phyloP scores from a whole-genome alignment of 1,140 invertebrate genomes.

The Pomacea maculata region DNA sequence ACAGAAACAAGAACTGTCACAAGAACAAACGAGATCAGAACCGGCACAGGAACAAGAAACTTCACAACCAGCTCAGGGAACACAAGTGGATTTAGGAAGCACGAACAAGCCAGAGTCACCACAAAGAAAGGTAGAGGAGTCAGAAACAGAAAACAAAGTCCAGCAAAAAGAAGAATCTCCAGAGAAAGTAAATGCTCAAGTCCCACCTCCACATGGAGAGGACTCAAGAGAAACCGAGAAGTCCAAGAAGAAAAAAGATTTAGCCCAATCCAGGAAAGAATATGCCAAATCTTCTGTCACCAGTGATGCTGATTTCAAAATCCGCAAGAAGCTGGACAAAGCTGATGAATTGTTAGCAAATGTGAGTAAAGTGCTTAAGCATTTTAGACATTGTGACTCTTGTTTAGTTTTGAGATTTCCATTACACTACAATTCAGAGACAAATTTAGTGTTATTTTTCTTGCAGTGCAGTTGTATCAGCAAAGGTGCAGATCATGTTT shows the following conservation, averaged over 20 bases:
- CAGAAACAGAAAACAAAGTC: constrained; percentile 8
- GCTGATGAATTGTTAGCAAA: constrained; percentile 41
- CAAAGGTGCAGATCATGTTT: too few relatives aligned
- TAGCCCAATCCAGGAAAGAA: constrained; percentile 20
- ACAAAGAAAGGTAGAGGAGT: constrained; percentile 5
- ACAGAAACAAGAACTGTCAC: constrained; percentile 1
- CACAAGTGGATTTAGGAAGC: constrained; percentile 17
- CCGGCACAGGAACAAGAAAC: constrained; percentile 6
- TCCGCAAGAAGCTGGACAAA: constrained; percentile 39
- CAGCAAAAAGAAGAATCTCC: constrained; percentile 3
- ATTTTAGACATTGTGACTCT: too few relatives aligned
- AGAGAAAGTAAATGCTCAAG: constrained; percentile 11
- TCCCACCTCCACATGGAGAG: not conserved
- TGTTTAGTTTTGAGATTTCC: too few relatives aligned
- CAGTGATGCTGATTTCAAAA: constrained; percentile 39
- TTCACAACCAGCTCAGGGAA: not conserved
- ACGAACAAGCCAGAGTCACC: constrained; percentile 3
- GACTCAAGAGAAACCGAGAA: constrained; percentile 21
- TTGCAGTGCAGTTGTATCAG: too few relatives aligned
- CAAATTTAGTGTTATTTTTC: too few relatives aligned
- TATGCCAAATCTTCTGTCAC: constrained; percentile 40
- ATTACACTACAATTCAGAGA: too few relatives aligned
- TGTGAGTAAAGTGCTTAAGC: constrained; percentile 26
- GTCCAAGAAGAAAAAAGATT: constrained; percentile 21
- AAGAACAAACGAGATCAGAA: constrained; percentile 8